Conservation (phyloP, 2,797 vertebrate species). For the Margarornis squamiger region DNA sequence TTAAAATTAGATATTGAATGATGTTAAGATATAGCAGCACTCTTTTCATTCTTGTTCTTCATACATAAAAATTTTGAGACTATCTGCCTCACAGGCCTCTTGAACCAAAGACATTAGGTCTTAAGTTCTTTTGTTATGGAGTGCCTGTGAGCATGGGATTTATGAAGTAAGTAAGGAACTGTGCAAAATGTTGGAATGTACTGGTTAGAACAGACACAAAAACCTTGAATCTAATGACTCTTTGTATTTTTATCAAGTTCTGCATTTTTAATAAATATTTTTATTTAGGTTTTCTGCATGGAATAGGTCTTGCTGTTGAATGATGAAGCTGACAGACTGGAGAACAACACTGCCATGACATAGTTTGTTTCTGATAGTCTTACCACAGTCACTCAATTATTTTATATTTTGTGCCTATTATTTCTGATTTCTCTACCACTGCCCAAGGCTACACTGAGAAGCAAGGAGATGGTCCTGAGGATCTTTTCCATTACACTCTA, state of each 20-base stretch:
- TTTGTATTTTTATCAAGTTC: background rate
- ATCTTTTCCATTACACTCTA: background rate
- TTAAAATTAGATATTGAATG: background rate
- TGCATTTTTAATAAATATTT: background rate
- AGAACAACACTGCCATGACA: background rate
- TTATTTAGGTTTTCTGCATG: background rate
- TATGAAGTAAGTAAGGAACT: background rate
- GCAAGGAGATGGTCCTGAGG: background rate
- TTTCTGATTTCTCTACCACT: background rate
- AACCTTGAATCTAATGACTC: background rate
- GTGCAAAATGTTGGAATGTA: background rate
- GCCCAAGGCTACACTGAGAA: background rate
- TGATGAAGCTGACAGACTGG: background rate
- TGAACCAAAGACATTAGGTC: background rate
- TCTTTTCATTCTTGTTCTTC: background rate
- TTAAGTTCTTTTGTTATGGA: background rate
- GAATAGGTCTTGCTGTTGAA: background rate
- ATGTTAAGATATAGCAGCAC: background rate
- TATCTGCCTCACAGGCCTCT: background rate
- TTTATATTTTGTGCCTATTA: background rate
- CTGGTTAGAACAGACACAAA: background rate
- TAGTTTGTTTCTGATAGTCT: background rate
- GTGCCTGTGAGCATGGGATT: background rate
- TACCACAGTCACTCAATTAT: background rate
- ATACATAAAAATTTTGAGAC: background rate